A percentile compares a stretch with the other conserved stretches of the same genome.
phyloP scores from a whole-genome alignment of 2,888 invertebrate species.

The Caenorhabditis japonica region DNA sequence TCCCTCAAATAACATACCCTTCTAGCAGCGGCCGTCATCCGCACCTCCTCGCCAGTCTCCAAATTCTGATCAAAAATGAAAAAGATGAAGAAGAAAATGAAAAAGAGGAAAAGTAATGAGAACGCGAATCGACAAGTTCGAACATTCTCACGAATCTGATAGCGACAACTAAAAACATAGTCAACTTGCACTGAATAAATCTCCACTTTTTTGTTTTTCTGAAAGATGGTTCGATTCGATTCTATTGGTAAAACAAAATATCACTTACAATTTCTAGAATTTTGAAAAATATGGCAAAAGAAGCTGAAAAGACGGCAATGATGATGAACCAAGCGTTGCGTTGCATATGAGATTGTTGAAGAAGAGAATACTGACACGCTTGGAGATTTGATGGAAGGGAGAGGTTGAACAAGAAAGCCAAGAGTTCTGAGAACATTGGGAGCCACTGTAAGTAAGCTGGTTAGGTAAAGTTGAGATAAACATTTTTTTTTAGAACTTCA shows the following conservation, averaged over 20 bases:
- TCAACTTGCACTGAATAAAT: constrained; percentile 37
- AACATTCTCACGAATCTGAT: constrained; percentile 57
- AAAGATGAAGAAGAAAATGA: constrained; percentile 38
- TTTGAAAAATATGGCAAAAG: constrained; percentile 47
- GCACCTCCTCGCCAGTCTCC: constrained; percentile 9
- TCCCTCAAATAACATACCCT: constrained; percentile 7
- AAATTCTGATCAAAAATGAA: constrained; percentile 29
- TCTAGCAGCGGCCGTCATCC: constrained; percentile 25
- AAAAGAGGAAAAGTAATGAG: constrained; percentile 29
- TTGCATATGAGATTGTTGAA: constrained; percentile 43
- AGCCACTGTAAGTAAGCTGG: constrained; percentile 35
- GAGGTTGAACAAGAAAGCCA: constrained; percentile 18
- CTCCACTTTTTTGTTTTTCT: constrained; percentile 44
- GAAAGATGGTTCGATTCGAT: too few relatives aligned
- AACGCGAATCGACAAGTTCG: constrained; percentile 47
- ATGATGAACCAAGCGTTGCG: constrained; percentile 57
- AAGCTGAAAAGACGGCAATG: constrained; percentile 36
- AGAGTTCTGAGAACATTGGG: constrained; percentile 23
- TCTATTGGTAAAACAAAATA: neutral
- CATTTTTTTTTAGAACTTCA: too few relatives aligned
- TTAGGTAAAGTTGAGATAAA: too few relatives aligned
- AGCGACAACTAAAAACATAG: constrained; percentile 36
- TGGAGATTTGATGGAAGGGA: constrained; percentile 23
- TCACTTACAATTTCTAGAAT: constrained; percentile 34
- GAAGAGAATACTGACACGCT: constrained; percentile 41